Percentiles rank a stretch among this genome's conserved stretches.
Evolutionary conservation across 2,888 invertebrate species (phyloP).

Genomic region (Pterostichus niger): DNA sequence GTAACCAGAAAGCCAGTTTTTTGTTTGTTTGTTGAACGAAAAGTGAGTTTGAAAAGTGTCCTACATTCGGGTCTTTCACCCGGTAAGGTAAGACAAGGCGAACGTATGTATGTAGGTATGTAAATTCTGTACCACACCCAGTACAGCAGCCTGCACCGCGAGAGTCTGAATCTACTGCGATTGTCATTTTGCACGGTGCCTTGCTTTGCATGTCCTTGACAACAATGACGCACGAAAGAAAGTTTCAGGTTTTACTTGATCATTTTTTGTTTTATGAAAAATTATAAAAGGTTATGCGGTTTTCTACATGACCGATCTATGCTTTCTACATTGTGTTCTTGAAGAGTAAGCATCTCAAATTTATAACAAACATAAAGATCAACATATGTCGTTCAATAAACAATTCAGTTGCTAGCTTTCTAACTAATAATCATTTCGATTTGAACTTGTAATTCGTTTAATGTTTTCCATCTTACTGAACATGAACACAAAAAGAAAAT

Average conservation of each 20-base stretch:
- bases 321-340: constrained; percentile 58
- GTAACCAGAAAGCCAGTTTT: constrained; percentile 56
- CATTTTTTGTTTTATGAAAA: constrained; percentile 42
- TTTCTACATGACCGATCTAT: constrained; percentile 55
- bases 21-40: constrained; percentile 67
- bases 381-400: constrained; percentile 44
- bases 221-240: constrained; percentile 63
- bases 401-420: constrained; percentile 42
- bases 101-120: constrained; percentile 55
- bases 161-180: constrained; percentile 47
- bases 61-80: constrained; percentile 70
- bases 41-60: constrained; percentile 70
- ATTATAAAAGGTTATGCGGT: constrained; percentile 53
- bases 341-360: constrained; percentile 8
- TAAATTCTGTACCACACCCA: constrained; percentile 59
- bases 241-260: constrained; percentile 53
- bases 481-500: constrained; percentile 32
- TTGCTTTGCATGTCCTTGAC: constrained; percentile 56
- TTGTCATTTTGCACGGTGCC: constrained; percentile 55
- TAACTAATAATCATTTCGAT: constrained; percentile 20
- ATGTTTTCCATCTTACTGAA: constrained; percentile 14
- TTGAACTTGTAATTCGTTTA: constrained; percentile 26
- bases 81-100: constrained; percentile 61
- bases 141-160: neutral
- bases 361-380: neutral